A percentile compares a stretch with the other conserved stretches of the same genome.
Conservation (phyloP, 1,140 invertebrate species). For the Drosophila jambulina region DNA sequence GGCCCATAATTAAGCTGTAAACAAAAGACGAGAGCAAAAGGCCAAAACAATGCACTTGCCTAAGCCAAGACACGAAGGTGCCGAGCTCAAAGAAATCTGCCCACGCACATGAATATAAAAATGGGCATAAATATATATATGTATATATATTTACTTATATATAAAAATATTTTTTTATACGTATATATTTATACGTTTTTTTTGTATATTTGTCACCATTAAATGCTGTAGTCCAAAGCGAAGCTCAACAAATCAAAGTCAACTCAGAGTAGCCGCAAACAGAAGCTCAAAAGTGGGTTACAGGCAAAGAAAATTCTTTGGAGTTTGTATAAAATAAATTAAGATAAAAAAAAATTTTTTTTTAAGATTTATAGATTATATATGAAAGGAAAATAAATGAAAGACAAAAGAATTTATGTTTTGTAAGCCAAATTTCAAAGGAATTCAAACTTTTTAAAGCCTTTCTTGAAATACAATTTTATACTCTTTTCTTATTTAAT, state of each 20-base stretch:
- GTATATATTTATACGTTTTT: neutral
- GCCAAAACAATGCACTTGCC: conserved; percentile 35
- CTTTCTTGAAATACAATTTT: neutral
- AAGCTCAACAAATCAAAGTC: conserved; percentile 49
- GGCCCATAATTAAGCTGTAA: conserved; percentile 69
- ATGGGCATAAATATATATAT: conserved; percentile 6
- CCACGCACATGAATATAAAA: conserved; percentile 42
- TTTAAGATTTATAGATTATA: rapidly evolving
- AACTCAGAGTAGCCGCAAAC: conserved; percentile 41
- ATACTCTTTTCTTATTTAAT: neutral
- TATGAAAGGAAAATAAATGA: neutral
- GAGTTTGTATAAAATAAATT: neutral
- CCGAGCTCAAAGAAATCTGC: conserved; percentile 34
- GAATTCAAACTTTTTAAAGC: neutral
- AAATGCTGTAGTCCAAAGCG: conserved; percentile 45
- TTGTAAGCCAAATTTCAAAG: neutral
- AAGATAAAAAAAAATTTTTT: neutral
- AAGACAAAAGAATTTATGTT: neutral
- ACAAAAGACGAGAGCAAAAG: conserved; percentile 26
- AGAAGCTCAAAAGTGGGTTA: conserved; percentile 38
- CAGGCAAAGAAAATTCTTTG: neutral
- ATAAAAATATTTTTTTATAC: neutral
- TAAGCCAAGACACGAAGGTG: conserved; percentile 33
- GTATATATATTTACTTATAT: neutral
- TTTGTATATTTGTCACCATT: conserved; percentile 45